These are phyloP conservation scores for Yponomeuta cagnagella DNA, from an alignment of 2,888 invertebrate species.

Conservation along the genomic window DNA sequence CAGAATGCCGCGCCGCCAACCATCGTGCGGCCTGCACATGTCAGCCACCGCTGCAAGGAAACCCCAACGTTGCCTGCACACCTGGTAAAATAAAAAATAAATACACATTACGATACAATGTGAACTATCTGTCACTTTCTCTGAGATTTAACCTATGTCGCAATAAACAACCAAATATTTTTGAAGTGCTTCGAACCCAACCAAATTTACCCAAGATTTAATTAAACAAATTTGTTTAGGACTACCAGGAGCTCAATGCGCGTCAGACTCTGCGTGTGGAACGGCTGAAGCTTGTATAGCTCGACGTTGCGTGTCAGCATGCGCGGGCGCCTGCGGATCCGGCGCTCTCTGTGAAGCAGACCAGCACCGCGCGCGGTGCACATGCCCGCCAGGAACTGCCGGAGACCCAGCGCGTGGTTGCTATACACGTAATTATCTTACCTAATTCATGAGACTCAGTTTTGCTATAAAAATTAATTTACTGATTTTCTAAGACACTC, in stretches of 20 bases:
- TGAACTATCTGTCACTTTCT: too few relatives aligned
- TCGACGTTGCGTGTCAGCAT: conserved; percentile 87
- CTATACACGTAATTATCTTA: conserved; percentile 84
- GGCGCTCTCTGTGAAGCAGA: conserved; percentile 87
- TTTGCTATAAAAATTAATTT: neutral
- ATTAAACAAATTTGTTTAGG: conserved; percentile 32
- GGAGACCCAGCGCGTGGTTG: conserved; percentile 91
- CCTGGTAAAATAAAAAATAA: conserved; percentile 35
- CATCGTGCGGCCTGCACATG: conserved; percentile 88
- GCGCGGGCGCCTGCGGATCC: conserved; percentile 87
- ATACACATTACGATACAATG: neutral
- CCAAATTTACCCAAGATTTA: too few relatives aligned
- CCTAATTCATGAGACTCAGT: neutral
- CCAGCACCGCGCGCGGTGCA: conserved; percentile 87
- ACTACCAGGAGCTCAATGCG: conserved; percentile 78
- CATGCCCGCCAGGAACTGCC: conserved; percentile 89
- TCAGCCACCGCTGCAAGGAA: conserved; percentile 82
- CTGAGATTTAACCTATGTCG: too few relatives aligned
- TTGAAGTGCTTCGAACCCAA: neutral
- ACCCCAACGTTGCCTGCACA: conserved; percentile 89
- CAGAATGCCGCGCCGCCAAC: conserved; percentile 83
- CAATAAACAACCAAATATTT: neutral
- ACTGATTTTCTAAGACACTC: too few relatives aligned
- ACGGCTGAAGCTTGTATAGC: conserved; percentile 87
- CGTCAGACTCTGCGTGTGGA: conserved; percentile 83